Conservation (phyloP, 2,797 vertebrate genomes). For the Sebastes cheni region DNA sequence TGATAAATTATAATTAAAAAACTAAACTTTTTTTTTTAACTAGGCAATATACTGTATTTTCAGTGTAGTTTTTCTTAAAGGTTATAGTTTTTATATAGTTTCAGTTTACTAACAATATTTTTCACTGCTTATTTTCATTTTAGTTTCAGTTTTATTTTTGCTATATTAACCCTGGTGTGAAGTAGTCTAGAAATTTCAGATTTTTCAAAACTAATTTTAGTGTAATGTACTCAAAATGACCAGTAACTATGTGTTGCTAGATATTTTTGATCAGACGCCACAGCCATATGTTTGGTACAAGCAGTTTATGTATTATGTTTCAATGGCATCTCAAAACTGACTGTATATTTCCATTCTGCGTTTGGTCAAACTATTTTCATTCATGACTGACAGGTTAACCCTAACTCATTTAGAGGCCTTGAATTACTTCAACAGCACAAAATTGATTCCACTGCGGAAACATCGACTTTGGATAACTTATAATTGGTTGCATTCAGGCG, state of each 20-base stretch:
- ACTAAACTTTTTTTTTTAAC: too few species aligned
- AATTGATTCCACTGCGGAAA: constrained; percentile 49
- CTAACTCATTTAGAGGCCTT: constrained; percentile 44
- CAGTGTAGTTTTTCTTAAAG: too few species aligned
- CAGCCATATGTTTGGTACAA: not conserved
- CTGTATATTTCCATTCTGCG: not conserved
- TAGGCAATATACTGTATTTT: too few species aligned
- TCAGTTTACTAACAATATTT: too few species aligned
- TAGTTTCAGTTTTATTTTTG: too few species aligned
- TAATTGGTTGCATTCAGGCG: constrained; percentile 71
- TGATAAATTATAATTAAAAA: too few species aligned
- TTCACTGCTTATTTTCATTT: too few species aligned
- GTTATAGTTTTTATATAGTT: too few species aligned
- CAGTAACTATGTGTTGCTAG: not conserved
- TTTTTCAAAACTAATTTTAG: not conserved
- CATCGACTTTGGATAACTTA: constrained; percentile 61
- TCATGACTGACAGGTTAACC: constrained; percentile 33
- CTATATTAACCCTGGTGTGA: not conserved
- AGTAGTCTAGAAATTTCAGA: not conserved
- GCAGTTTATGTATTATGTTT: not conserved
- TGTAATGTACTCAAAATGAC: not conserved
- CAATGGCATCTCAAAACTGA: not conserved
- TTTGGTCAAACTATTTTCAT: not conserved
- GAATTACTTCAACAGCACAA: constrained; percentile 47
- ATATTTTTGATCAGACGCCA: not conserved